Evolutionary conservation across 2,113 vertebrate species (phyloP).

Genomic region (Stictonetta naevosa): DNA sequence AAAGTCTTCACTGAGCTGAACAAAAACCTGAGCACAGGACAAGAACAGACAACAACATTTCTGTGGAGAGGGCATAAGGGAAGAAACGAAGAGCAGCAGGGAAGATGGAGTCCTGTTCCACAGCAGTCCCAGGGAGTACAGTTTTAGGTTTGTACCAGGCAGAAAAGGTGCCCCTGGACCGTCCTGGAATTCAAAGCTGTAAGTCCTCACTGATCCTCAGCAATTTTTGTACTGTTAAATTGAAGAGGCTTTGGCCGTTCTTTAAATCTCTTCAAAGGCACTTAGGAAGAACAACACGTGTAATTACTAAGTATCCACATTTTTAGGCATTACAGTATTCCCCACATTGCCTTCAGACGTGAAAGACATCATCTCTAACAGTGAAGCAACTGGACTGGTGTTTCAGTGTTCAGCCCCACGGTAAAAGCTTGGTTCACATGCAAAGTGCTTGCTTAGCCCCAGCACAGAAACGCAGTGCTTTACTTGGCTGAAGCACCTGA

Average conservation of each 20-base stretch:
- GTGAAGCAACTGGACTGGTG: background rate
- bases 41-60: background rate
- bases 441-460: background rate
- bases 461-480: constrained; percentile 15
- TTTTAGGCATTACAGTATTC: background rate
- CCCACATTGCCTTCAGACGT: background rate
- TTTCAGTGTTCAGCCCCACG: background rate
- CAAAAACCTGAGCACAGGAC: background rate
- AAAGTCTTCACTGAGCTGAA: background rate
- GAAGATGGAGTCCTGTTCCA: background rate
- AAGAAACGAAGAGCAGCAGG: background rate
- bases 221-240: background rate
- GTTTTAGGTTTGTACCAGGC: background rate
- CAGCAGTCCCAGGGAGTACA: background rate
- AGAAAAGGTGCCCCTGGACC: background rate
- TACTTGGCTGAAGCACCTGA: constrained; percentile 49
- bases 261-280: background rate
- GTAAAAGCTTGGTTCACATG: background rate
- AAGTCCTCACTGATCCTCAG: background rate
- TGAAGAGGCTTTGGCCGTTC: background rate
- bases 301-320: background rate
- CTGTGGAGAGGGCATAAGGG: background rate
- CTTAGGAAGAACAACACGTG: background rate
- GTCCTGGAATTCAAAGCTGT: background rate
- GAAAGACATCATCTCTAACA: background rate